These are phyloP conservation scores for Spinus olivaceus DNA, from an alignment of 2,797 vertebrate species.

Conservation along the genomic window DNA sequence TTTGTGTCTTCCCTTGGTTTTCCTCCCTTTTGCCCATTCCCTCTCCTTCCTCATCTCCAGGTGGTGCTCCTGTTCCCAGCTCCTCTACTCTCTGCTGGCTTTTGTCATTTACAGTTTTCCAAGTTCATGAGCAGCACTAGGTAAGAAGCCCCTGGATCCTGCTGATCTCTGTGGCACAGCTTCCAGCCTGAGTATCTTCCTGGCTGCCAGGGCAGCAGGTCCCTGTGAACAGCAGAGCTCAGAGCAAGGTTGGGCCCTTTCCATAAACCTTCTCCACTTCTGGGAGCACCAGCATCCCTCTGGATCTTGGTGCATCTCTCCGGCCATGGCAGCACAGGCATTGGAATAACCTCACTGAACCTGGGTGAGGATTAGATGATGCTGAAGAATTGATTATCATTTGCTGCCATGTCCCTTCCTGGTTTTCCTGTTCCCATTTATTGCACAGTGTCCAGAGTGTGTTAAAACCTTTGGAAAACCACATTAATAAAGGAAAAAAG, in stretches of 20 bases:
- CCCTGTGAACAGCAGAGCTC: not conserved
- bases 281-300: not conserved
- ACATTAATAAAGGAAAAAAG: not conserved
- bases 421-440: not conserved
- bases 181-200: not conserved
- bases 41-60: not conserved
- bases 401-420: not conserved
- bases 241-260: not conserved
- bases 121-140: not conserved
- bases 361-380: not conserved
- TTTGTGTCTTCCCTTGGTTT: not conserved
- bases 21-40: not conserved
- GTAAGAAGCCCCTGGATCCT: not conserved
- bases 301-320: not conserved
- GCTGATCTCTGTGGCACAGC: not conserved
- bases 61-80: not conserved
- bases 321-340: rapidly evolving
- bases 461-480: not conserved
- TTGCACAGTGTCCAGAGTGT: not conserved
- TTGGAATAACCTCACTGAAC: not conserved
- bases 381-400: not conserved
- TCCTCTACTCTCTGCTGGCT: not conserved
- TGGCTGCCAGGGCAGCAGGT: not conserved
- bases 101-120: not conserved
- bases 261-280: no score